Evolutionary conservation across 2,113 vertebrate genomes (phyloP).

Genomic region (Mesoclemmys tuberculata): DNA sequence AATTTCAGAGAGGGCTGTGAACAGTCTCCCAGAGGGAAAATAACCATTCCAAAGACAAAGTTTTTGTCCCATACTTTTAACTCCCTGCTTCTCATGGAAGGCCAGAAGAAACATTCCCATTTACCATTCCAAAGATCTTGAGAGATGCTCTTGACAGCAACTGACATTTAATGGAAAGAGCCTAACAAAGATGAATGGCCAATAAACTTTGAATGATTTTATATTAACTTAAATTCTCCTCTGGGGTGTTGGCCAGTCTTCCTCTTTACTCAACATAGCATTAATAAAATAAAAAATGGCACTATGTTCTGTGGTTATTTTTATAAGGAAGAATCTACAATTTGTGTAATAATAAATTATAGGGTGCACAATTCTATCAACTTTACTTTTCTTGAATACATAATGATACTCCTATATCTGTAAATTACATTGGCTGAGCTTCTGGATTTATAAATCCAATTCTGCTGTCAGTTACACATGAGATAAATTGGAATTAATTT

Average conservation of each 20-base stretch:
- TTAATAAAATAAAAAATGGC: slow-evolving; percentile 33
- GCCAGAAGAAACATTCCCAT: background rate
- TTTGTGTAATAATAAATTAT: background rate
- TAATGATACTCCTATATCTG: background rate
- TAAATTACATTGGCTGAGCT: background rate
- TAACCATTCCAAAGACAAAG: background rate
- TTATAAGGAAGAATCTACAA: background rate
- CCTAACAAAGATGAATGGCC: background rate
- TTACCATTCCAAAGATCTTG: background rate
- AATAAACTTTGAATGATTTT: background rate
- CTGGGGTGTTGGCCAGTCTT: slow-evolving; percentile 20
- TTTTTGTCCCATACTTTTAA: background rate
- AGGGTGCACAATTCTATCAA: background rate
- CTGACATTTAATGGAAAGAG: background rate
- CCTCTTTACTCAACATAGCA: slow-evolving; percentile 55
- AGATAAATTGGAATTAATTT: background rate
- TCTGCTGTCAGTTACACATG: background rate
- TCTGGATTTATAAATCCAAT: background rate
- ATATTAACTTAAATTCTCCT: slow-evolving; percentile 49
- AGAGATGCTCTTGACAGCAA: slow-evolving; percentile 8
- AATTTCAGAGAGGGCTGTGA: background rate
- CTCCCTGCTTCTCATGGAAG: background rate
- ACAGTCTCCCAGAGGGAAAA: background rate
- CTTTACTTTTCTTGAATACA: background rate
- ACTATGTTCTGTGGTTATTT: background rate